These are phyloP conservation scores for Harpegnathos saltator DNA, from an alignment of 1,140 invertebrate species.

Conservation along the genomic window DNA sequence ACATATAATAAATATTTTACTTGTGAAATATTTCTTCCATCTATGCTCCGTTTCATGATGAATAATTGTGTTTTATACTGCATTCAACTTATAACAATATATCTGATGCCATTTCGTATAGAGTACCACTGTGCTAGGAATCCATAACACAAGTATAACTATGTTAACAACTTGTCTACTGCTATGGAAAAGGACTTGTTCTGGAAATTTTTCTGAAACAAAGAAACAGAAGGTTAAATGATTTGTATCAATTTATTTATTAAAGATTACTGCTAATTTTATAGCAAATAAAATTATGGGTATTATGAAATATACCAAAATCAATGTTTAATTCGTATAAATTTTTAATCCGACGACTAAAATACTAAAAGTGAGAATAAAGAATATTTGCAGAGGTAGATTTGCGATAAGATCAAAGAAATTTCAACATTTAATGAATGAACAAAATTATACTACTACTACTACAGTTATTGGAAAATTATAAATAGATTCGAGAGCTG, in stretches of 20 bases:
- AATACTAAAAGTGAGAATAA: no score
- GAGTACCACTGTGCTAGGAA: conserved; percentile 61
- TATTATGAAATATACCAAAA: no score
- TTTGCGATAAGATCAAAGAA: no score
- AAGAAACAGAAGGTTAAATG: not conserved
- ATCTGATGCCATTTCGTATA: conserved; percentile 26
- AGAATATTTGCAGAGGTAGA: no score
- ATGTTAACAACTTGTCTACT: not conserved
- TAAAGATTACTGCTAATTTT: not conserved
- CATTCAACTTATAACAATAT: conserved; percentile 39
- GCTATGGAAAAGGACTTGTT: not conserved
- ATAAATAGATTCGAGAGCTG: no score
- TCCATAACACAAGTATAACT: conserved; percentile 55
- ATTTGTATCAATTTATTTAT: conserved; percentile 12
- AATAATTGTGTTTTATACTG: conserved; percentile 30
- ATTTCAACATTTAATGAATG: no score
- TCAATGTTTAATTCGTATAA: no score
- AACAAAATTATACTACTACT: no score
- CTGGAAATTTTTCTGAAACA: not conserved
- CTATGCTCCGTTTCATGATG: conserved; percentile 76
- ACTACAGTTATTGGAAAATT: no score
- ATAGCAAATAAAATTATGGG: no score
- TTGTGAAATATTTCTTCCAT: conserved; percentile 71
- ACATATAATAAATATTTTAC: conserved; percentile 43
- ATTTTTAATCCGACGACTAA: no score